Base-by-base conservation (phyloP, 2,888 invertebrate species). In the Drosophila aldrichi region DNA sequence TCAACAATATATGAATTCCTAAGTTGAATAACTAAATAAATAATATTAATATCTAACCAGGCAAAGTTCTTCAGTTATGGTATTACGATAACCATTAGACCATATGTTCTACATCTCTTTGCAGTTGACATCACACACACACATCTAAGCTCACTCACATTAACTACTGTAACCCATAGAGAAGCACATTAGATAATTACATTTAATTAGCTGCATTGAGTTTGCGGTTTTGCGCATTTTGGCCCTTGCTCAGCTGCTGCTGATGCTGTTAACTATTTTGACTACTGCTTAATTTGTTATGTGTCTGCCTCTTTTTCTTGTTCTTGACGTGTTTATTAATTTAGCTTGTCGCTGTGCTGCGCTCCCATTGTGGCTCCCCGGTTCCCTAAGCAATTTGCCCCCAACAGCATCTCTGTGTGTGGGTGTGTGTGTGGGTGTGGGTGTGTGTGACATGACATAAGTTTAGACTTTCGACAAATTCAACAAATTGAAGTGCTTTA, bases 121-220 rank as follows among this genome's bases (percentile, higher is more conserved):
- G 55, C 44, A 44, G 52, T 61, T 46, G 38, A 34, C 43, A n/a
- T 59, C 56, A 70, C 49, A 69, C 1, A n/a, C 48, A 74, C 54
- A n/a, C 54, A 38, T 14, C 16, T 14, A 44, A 3, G 16, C 61
- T 49, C 60, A 38, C 54, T 51, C 69, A 56, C 52, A 52, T 6
- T 12, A 32, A 14, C 18, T 34, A 22, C 22, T 38, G 22, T 12
- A 25, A n/a, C 25, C 51, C 51, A 52, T 16, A n/a, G 22, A 74
- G 69, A 74, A 84, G 68, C 79, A 76, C 68, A 85, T 89, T 85
- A 82, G 71, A 74, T 85, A 89, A 89, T 89, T 88, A 89, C 79
- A 70, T 89, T 84, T 85, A 89, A 89, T 85, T 89, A 85, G 89
- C 82, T 67, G 77, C 84, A 87, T 83, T 81, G 81, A 77, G 71